These are phyloP conservation scores for Microctenopoma stevenorrisi DNA, from an alignment of 2,797 vertebrate genomes.

Conservation along the genomic window DNA sequence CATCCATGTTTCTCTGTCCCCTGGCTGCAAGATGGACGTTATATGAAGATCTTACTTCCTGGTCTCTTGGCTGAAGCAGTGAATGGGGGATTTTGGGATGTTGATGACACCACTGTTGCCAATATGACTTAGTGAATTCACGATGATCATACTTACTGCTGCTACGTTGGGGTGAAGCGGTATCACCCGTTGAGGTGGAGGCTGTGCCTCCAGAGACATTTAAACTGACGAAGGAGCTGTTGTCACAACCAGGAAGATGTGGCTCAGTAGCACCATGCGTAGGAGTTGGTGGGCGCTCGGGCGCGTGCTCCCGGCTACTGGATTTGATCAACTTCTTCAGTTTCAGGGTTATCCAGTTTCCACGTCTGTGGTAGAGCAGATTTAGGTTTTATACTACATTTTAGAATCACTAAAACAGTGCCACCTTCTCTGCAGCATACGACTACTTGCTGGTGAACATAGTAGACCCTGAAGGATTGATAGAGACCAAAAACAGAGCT, in stretches of 20 bases:
- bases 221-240: conserved; percentile 90
- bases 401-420: too few relatives aligned
- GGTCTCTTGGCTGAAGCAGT: conserved; percentile 8
- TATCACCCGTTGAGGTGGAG: conserved; percentile 86
- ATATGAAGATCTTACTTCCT: conserved; percentile 17
- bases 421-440: too few relatives aligned
- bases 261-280: conserved; percentile 85
- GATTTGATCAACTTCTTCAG: conserved; percentile 98
- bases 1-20: conserved; percentile 22
- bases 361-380: conserved; percentile 83
- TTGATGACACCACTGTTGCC: background rate
- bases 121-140: conserved; percentile 8
- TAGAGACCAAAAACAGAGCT: background rate
- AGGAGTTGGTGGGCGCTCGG: conserved; percentile 79
- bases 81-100: background rate
- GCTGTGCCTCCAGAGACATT: conserved; percentile 90
- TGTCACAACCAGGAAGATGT: conserved; percentile 89
- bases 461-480: too few relatives aligned
- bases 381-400: too few relatives aligned
- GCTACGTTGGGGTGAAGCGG: conserved; percentile 85
- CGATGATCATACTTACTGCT: conserved; percentile 87
- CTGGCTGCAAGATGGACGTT: conserved; percentile 4
- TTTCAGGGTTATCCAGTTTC: conserved; percentile 98
- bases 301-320: conserved; percentile 88
- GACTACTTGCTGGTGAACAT: too few relatives aligned